Base-by-base conservation (phyloP, 1,140 invertebrate species). In the Zaprionus kolodkinae region DNA sequence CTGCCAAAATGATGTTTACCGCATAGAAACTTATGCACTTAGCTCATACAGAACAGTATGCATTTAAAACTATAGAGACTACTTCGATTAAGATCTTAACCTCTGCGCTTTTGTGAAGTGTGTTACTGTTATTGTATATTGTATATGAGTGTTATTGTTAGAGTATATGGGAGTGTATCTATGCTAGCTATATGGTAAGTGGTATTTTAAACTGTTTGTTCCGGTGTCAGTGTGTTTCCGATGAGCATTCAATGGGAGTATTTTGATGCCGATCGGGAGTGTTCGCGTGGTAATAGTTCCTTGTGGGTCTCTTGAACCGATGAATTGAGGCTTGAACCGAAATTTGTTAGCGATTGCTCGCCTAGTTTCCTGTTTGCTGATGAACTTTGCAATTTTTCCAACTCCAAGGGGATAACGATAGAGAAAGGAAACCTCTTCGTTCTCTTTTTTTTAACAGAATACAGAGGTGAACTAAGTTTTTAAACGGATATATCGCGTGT, bases 121-220 rank as follows among this genome's bases (percentile, higher is more conserved):
- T n/a, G 15, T 60, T 15, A 45, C 7, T 45, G 40, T 17, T 45
- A 45, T 45, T n/a, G n/a, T 7, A 33, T 45, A 45, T 45, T n/a
- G n/a, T 7, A 33, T 33, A 33, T 33, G 30, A 6, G 7, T 33
- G 30, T 60, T n/a, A 43, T 13, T 43, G 40, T 15, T 43, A 43
- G n/a, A 7, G 15, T 10, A 35, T 35, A 35, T 6, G 33, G 3
- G 27, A 9, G 10, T 35, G 33, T 25, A 55, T 52, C 56, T 56
- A 52, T 79, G 79, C 81, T 92, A 92, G 79, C 91, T 92, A 76
- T 92, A 92, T 71, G 91, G 91, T 79, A 92, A 78, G 59, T 92
- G 91, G 78, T 92, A 92, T 79, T 83, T 55, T 64, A 92, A 92
- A 92, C 91, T 92, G 91, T 92, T 48, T 92, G 91, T 92, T 82